Evolutionary conservation across 1,140 invertebrate genomes (phyloP).

Genomic region (Drosophila repleta): DNA sequence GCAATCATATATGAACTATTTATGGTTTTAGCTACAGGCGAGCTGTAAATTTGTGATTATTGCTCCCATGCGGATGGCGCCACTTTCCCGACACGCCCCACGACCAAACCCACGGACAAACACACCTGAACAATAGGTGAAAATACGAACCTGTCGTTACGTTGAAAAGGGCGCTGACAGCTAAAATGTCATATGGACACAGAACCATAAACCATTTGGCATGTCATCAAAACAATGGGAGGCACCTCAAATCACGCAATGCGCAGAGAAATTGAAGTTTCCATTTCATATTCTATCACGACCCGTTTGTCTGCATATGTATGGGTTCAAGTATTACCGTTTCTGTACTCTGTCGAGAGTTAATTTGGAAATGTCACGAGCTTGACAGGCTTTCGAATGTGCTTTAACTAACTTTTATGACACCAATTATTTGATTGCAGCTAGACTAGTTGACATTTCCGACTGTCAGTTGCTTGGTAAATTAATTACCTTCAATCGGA

Average conservation of each 20-base stretch:
- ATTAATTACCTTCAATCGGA: constrained; percentile 15
- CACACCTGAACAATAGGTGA: constrained; percentile 23
- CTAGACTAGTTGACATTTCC: constrained; percentile 4
- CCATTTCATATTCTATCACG: constrained; percentile 1
- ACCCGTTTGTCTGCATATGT: neutral
- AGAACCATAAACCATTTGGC: constrained; percentile 65
- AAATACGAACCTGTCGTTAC: constrained; percentile 47
- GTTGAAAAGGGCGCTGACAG: constrained; percentile 48
- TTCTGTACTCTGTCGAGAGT: constrained; percentile 8
- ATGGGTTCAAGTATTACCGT: constrained; percentile 38
- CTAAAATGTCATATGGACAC: constrained; percentile 45
- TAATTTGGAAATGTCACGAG: constrained; percentile 65
- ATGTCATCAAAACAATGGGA: constrained; percentile 68
- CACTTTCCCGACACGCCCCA: constrained; percentile 9
- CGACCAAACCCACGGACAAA: constrained; percentile 30
- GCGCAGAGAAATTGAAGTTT: constrained; percentile 49
- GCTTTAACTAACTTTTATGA: constrained; percentile 78
- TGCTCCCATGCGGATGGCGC: constrained; percentile 10
- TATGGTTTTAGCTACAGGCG: constrained; percentile 30
- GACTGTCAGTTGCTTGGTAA: constrained; percentile 12
- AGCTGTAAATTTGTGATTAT: constrained; percentile 64
- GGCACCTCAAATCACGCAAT: constrained; percentile 39
- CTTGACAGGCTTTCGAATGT: constrained; percentile 62
- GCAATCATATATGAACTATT: constrained; percentile 39
- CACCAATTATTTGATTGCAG: constrained; percentile 67